Evolutionary conservation across 1,140 invertebrate species (phyloP), one percentile per base, ranked within the genome.

Genomic region (Bacillus rossius): DNA sequence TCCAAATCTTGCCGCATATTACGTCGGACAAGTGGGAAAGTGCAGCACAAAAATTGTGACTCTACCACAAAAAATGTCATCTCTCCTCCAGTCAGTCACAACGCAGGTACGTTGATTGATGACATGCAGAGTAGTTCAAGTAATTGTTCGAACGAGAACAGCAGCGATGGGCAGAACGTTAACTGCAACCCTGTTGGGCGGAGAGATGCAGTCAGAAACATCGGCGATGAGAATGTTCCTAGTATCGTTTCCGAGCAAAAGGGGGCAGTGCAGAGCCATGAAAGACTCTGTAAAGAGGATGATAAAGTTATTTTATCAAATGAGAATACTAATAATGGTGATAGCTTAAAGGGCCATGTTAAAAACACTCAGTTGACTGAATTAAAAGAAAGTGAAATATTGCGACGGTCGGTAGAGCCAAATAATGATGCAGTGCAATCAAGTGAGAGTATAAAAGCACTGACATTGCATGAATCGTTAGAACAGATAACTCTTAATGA

Each of bases 71-170:
- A n/a, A n/a, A 34, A 34, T 34, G 29, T 7, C 29, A 10, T 34
- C 4, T 10, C 4, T 7, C 29, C 29, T 34, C 29, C 29, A 34
- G n/a, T n/a, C n/a, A 34, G 29, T 34, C 29, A 34, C 29, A 34
- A 34, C 10, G 29, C 29, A 34, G 29, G 29, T 34, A 34, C 29
- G 10, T 56, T 73, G 22, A 56, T 73, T 40, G 72, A 73, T 55
- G 72, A 73, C 63, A 58, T 72, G 51, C 72, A 73, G 54, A 75
- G 71, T 58, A 72, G 71, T 53, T 67, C 73, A 3, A 75, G 71
- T 59, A 73, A 69, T 64, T 67, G 68, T 57, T 66, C 69, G 13
- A 70, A 69, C 55, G 70, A 64, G 19, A 63, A 62, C 26, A 67
- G 67, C 52, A 73, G 72, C 62, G 73, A 76, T 63, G 67, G 63